Percentiles rank a stretch among this genome's conserved stretches.
Conservation (phyloP, 2,797 vertebrate species). For the Myripristis jacobus region DNA sequence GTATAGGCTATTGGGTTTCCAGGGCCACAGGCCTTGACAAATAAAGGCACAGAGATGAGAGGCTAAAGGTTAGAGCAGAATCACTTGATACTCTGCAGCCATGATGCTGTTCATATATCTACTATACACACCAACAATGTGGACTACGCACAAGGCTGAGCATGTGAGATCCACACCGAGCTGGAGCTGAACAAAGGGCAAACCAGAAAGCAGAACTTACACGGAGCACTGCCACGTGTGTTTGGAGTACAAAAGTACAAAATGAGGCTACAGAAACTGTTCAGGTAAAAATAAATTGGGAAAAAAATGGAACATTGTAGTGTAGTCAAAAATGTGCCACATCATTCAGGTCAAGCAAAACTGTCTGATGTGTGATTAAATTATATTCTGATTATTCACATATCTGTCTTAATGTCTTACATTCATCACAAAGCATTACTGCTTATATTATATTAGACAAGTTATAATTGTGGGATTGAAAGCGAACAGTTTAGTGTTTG, state of each 20-base stretch:
- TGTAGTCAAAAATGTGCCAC: not conserved
- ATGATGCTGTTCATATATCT: not conserved
- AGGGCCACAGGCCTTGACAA: not conserved
- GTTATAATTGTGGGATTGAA: not conserved
- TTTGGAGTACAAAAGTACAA: not conserved
- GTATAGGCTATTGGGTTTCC: no score
- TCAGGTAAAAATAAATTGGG: not conserved
- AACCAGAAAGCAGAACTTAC: not conserved
- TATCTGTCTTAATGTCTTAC: no score
- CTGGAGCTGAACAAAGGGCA: slow-evolving; percentile 7
- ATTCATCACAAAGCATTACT: not conserved
- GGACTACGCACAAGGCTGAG: not conserved
- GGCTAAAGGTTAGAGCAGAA: not conserved
- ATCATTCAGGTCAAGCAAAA: no score
- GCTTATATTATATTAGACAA: not conserved
- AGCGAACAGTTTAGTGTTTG: not conserved
- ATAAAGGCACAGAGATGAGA: not conserved
- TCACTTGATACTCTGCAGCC: not conserved
- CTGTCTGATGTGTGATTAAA: no score
- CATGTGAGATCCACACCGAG: not conserved
- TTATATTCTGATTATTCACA: not conserved
- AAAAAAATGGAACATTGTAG: not conserved
- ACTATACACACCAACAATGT: not conserved
- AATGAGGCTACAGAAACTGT: not conserved
- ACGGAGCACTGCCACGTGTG: slow-evolving; percentile 10